Evolutionary conservation across 2,797 vertebrate species (phyloP).

Genomic region (Syngnathus rostellatus): DNA sequence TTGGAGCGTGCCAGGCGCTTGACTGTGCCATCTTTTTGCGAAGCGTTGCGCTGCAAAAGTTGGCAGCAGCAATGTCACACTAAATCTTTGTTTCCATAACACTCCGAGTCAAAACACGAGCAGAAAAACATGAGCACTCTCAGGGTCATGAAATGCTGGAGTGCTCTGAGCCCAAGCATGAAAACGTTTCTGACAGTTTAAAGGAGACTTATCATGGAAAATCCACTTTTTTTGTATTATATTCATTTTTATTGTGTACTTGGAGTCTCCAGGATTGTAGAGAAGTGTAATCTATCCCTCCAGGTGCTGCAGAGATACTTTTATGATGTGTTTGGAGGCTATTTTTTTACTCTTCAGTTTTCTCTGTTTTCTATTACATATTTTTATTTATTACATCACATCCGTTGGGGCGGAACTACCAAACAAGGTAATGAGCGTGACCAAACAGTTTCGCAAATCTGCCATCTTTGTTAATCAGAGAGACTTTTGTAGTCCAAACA

Average conservation of each 20-base stretch:
- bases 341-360: too few relatives aligned
- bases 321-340: too few relatives aligned
- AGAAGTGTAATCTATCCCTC: too few relatives aligned
- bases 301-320: too few relatives aligned
- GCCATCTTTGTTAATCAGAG: too few relatives aligned
- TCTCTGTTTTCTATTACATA: too few relatives aligned
- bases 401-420: conserved; percentile 4
- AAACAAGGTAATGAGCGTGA: not conserved
- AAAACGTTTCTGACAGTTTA: conserved; percentile 22
- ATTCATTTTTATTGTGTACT: too few relatives aligned
- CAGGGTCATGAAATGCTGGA: conserved; percentile 22
- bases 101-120: conserved; percentile 56
- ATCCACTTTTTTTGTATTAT: too few relatives aligned
- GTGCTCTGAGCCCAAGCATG: conserved; percentile 13
- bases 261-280: too few relatives aligned
- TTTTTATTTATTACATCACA: too few relatives aligned
- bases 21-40: conserved; percentile 53
- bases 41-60: conserved; percentile 43
- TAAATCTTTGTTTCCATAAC: conserved; percentile 59
- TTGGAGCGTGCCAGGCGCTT: conserved; percentile 25
- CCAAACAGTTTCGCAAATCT: too few relatives aligned
- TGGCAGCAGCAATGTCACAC: conserved; percentile 59
- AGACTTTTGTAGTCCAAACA: too few relatives aligned
- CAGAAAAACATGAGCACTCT: conserved; percentile 40
- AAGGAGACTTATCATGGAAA: not conserved